Evolutionary conservation across 2,797 vertebrate species (phyloP).

Genomic region (Bradypodion pumilum): DNA sequence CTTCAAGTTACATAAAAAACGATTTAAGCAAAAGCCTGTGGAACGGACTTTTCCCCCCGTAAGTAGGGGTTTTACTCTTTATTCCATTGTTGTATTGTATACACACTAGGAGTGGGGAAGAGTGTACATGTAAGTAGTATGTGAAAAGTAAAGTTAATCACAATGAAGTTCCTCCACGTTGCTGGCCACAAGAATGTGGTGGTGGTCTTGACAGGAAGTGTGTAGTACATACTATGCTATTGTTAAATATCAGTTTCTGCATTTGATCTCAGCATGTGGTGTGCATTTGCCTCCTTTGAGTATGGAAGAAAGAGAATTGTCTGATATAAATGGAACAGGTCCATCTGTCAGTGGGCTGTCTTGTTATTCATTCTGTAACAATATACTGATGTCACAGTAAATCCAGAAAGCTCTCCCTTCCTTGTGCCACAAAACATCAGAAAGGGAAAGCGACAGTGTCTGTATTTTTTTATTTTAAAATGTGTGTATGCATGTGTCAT

Average conservation of each 20-base stretch:
- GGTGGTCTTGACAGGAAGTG: not conserved
- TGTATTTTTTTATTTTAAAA: not conserved
- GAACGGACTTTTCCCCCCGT: no score
- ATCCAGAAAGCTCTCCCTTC: constrained; percentile 34
- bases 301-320: constrained; percentile 17
- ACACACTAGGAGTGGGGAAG: not conserved
- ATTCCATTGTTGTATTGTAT: constrained; percentile 5
- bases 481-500: not conserved
- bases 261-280: fast-evolving
- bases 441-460: constrained; percentile 15
- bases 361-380: constrained; percentile 51
- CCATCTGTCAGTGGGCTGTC: constrained; percentile 56
- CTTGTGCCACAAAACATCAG: constrained; percentile 37
- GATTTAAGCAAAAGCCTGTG: no score
- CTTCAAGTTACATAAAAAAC: no score
- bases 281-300: not conserved
- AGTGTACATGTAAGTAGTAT: not conserved
- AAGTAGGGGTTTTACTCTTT: no score
- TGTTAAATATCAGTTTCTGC: constrained; percentile 42
- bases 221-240: constrained; percentile 13
- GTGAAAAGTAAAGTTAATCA: constrained; percentile 3
- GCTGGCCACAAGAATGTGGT: not conserved
- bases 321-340: constrained; percentile 2
- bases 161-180: not conserved
- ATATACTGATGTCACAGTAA: constrained; percentile 32